Evolutionary conservation across 2,113 vertebrate species (phyloP), one percentile per base, ranked within the genome.

Genomic region (Cygnus atratus): DNA sequence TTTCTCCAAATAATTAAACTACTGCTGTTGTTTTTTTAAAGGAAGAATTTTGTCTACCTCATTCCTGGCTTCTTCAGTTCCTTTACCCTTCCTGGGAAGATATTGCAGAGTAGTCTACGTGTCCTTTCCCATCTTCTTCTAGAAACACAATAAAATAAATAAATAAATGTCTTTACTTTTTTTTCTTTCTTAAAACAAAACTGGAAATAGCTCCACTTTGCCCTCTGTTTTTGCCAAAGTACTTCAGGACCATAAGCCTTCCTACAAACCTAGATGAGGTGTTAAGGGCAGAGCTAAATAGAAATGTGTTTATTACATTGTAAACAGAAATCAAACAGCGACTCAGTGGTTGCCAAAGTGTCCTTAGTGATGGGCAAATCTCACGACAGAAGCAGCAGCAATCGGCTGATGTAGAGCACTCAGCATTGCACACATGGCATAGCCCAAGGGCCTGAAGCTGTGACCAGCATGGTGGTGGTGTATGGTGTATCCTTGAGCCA

Each of bases 361-460:
- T 20, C 78, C 0, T 31, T 37, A 55, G 46, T 2, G 67, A 67
- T 5, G 44, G 58, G 62, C 29, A 76, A 2, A 66, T 11, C 76
- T 39, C 1, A 3, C 0, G 35, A 5, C 10, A 54, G 67, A 58
- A 76, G 68, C 68, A 74, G 43, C 46, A 21, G 1, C 55, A 4
- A 2, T 3, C 1, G 10, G 59, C 9, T 33, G 37, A 13, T 6
- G 63, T 3, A 0, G 0, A 3, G 44, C 13, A 3, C 44, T 43
- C 29, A 8, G 24, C 25, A 4, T 0, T 9, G 14, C 57, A 8
- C 11, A 14, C 16, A 0, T 4, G 29, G 54, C 35, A 26, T 2
- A 6, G 31, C 5, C 1, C 1, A 0, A 61, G 31, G 35, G 11
- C n/a, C 37, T 37, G 48, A 21, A 46, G 44, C 6, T 2, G 0